phyloP scores from a whole-genome alignment of 2,113 vertebrate genomes.

The Noturus placidus region DNA sequence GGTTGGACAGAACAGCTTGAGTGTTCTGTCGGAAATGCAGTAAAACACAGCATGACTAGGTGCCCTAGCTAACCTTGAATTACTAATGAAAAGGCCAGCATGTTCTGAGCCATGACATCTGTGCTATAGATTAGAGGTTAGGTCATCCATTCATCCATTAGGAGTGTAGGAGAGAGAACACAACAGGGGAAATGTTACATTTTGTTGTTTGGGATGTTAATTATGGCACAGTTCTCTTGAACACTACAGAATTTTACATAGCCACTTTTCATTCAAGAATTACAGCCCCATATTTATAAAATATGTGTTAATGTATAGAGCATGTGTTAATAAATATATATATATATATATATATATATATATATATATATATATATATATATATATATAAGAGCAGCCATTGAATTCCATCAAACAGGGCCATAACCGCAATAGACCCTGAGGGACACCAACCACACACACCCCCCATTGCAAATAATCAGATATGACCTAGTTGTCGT shows the following conservation, averaged over 20 bases:
- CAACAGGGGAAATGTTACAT: not conserved
- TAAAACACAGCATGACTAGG: constrained; percentile 44
- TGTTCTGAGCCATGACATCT: constrained; percentile 4
- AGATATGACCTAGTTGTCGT: too few relatives aligned
- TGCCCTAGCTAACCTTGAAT: constrained; percentile 44
- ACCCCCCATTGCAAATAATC: too few relatives aligned
- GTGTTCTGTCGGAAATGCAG: constrained; percentile 42
- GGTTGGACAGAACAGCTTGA: constrained; percentile 36
- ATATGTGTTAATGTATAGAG: too few relatives aligned
- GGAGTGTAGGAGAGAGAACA: not conserved
- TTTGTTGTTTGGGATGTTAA: not conserved
- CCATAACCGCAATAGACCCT: too few relatives aligned
- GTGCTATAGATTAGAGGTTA: constrained; percentile 9
- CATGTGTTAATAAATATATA: too few relatives aligned
- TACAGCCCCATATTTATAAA: too few relatives aligned
- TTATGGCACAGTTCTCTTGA: not conserved
- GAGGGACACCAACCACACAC: too few relatives aligned
- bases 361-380: too few relatives aligned
- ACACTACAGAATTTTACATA: not conserved
- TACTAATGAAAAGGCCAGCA: constrained; percentile 4
- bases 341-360: too few relatives aligned
- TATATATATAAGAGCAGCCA: not conserved
- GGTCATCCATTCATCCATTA: constrained; percentile 8
- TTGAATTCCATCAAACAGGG: not conserved
- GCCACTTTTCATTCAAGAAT: not conserved